A percentile compares a stretch with the other conserved stretches of the same genome.
Conservation (phyloP, 2,113 vertebrate genomes). For the Ursus arctos region DNA sequence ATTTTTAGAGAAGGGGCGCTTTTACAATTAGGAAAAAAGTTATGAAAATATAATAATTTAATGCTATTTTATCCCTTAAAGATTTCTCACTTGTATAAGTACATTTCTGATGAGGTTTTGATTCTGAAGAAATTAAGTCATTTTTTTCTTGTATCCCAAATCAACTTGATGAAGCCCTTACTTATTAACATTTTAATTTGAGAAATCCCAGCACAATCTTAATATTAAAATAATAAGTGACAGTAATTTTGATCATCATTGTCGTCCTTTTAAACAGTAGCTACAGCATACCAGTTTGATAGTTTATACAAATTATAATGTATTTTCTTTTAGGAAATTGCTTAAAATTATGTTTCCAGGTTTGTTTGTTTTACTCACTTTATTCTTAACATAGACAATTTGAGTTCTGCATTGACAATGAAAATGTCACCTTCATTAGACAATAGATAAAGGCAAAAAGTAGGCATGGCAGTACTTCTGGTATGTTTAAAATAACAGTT, state of each 20-base stretch:
- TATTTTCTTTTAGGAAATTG: constrained; percentile 38
- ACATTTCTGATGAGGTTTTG: constrained; percentile 61
- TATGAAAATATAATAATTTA: constrained; percentile 47
- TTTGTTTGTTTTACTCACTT: neutral
- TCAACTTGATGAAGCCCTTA: constrained; percentile 63
- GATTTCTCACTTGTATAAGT: constrained; percentile 59
- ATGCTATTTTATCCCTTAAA: constrained; percentile 28
- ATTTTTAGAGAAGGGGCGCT: neutral
- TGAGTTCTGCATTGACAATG: neutral
- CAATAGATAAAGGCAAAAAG: neutral
- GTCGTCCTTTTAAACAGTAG: constrained; percentile 59
- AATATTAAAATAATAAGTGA: constrained; percentile 63
- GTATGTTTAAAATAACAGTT: neutral
- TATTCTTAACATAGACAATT: neutral
- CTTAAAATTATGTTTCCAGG: constrained; percentile 59
- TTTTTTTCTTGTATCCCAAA: constrained; percentile 61
- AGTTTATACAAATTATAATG: constrained; percentile 47
- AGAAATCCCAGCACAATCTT: constrained; percentile 51
- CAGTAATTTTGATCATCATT: constrained; percentile 62
- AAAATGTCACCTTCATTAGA: neutral
- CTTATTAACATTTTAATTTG: constrained; percentile 72
- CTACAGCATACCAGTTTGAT: neutral
- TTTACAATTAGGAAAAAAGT: neutral
- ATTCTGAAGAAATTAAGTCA: constrained; percentile 65
- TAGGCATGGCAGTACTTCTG: neutral